These are phyloP conservation scores for Pseudolaguvia tuberculata DNA, from an alignment of 2,113 vertebrate species.

Conservation along the genomic window DNA sequence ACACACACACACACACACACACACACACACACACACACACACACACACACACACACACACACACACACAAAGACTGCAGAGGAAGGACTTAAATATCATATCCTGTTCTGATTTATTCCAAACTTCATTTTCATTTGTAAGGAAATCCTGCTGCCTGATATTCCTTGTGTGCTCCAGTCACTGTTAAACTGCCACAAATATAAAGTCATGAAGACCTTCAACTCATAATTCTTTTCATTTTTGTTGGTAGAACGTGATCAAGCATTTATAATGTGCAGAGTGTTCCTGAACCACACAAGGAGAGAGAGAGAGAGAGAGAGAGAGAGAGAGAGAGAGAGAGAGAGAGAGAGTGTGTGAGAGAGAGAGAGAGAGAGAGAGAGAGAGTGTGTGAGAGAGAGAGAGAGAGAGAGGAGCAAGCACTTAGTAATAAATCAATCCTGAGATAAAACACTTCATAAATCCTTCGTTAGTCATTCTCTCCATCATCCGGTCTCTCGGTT, in stretches of 20 bases:
- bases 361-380: too few relatives aligned
- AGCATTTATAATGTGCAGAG: conserved; percentile 21
- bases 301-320: background rate
- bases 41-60: background rate
- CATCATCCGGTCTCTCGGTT: background rate
- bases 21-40: background rate
- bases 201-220: conserved; percentile 9
- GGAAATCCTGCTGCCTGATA: background rate
- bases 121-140: background rate
- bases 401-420: conserved; percentile 15
- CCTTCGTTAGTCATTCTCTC: conserved; percentile 43
- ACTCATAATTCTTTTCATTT: conserved; percentile 29
- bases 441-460: conserved; percentile 47
- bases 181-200: conserved; percentile 17
- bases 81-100: too few relatives aligned
- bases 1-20: conserved; percentile 4
- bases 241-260: conserved; percentile 26
- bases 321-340: too few relatives aligned
- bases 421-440: conserved; percentile 41
- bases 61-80: too few relatives aligned
- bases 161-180: conserved; percentile 5
- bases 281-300: background rate
- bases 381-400: too few relatives aligned
- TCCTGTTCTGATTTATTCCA: too few relatives aligned
- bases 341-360: too few relatives aligned